Evolutionary conservation across 2,888 invertebrate genomes (phyloP), one percentile per base, ranked within the genome.

Genomic region (Noctua pronuba): DNA sequence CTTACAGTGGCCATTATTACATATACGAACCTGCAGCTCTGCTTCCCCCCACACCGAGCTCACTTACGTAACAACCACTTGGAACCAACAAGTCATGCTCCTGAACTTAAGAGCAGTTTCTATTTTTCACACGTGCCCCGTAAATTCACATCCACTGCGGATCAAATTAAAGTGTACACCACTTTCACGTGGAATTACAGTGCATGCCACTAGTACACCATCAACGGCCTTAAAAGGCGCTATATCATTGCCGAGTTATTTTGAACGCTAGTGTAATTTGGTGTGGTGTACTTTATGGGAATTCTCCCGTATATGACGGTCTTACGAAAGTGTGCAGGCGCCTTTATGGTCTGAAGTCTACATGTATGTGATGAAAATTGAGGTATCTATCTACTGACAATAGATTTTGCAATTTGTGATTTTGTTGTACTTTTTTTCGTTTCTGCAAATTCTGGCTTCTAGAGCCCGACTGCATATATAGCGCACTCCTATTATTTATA

Each of bases 171-270:
- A 88, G 88, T 89, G 85, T 86, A 90, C 86, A 86, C 77, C 74
- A 88, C 87, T 88, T 88, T 88, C 84, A 79, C 87, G 80, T 81
- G 77, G 85, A 89, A 91, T 92, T 91, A 89, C 88, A 88, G 88
- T 81, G 86, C 84, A 86, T 77, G 79, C 68, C 80, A 85, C 75
- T 62, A 77, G 77, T 79, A 75, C 84, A 80, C 76, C 85, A 82
- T 84, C 84, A 80, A 68, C 65, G 69, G 69, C 85, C 87, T 86
- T 88, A 89, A 90, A 85, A 88, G 90, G 86, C 78, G 76, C 73
- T 86, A 86, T 91, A 91, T 91, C 89, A 91, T 90, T 90, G 91
- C 84, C 75, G 74, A 85, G 87, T 90, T 88, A 88, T 88, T 90
- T 89, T 88, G 90, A 88, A 91, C 88, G 86, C 87, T 74, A 90